Conservation (phyloP, 2,888 invertebrate genomes). For the Sicus ferrugineus region DNA sequence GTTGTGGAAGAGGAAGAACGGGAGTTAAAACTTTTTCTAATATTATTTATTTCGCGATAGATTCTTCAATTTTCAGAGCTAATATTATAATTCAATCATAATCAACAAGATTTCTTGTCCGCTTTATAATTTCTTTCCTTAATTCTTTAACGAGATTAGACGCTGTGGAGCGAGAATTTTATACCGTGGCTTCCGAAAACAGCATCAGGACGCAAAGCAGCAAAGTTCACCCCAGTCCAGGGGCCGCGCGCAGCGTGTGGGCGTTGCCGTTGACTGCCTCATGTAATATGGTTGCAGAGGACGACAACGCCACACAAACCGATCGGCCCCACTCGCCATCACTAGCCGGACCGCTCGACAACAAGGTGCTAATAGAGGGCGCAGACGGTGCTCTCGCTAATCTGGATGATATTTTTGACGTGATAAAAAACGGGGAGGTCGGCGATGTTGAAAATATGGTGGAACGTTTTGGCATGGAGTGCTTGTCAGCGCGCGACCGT, state of each 20-base stretch:
- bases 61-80: too few species aligned
- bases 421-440: conserved; percentile 85
- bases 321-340: conserved; percentile 56
- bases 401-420: conserved; percentile 80
- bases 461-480: conserved; percentile 81
- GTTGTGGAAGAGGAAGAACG: too few species aligned
- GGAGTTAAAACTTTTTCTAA: too few species aligned
- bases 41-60: too few species aligned
- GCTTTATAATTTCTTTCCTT: conserved; percentile 59
- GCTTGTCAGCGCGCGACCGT: conserved; percentile 82
- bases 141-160: conserved; percentile 44
- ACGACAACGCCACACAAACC: conserved; percentile 67
- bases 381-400: conserved; percentile 56
- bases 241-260: conserved; percentile 90
- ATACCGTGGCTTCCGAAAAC: conserved; percentile 63
- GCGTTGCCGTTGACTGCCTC: conserved; percentile 82
- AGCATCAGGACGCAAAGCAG: conserved; percentile 64
- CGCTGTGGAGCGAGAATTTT: conserved; percentile 58
- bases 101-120: conserved; percentile 58
- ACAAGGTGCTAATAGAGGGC: conserved; percentile 61
- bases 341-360: conserved; percentile 53
- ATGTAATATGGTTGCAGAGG: conserved; percentile 80
- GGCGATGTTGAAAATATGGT: conserved; percentile 84
- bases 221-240: conserved; percentile 83
- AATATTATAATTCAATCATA: conserved; percentile 36